A percentile compares a stretch with the other conserved stretches of the same genome.
Evolutionary conservation across 2,888 invertebrate genomes (phyloP).

Genomic region (Chalcosyrphus nemorum): DNA sequence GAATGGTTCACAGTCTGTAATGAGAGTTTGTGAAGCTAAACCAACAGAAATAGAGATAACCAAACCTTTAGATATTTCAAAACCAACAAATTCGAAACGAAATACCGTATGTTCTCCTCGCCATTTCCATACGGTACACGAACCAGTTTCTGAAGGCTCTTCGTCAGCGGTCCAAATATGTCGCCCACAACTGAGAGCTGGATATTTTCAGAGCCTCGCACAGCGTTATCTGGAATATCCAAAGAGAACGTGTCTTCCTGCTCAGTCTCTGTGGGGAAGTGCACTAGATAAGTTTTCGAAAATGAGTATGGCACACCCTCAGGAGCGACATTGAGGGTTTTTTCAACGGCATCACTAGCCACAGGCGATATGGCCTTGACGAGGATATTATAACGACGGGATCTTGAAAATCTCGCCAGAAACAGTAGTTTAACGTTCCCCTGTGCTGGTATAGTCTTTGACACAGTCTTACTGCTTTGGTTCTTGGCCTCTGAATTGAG

Average conservation of each 20-base stretch:
- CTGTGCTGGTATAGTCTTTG: slow-evolving; percentile 1
- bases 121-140: slow-evolving; percentile 88
- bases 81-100: slow-evolving; percentile 88
- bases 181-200: slow-evolving; percentile 85
- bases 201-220: slow-evolving; percentile 85
- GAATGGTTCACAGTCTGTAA: slow-evolving; percentile 84
- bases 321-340: slow-evolving; percentile 89
- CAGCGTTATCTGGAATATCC: slow-evolving; percentile 88
- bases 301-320: slow-evolving; percentile 90
- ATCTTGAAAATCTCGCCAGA: background rate
- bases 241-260: slow-evolving; percentile 87
- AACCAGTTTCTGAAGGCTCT: slow-evolving; percentile 86
- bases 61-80: slow-evolving; percentile 90
- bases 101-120: slow-evolving; percentile 88
- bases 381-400: slow-evolving; percentile 4
- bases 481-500: background rate
- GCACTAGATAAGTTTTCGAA: slow-evolving; percentile 88
- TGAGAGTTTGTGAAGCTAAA: too few species aligned
- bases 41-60: too few species aligned
- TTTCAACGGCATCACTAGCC: slow-evolving; percentile 90
- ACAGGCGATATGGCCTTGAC: slow-evolving; percentile 89
- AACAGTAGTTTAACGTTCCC: background rate
- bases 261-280: slow-evolving; percentile 84
- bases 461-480: background rate
- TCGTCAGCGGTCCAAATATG: slow-evolving; percentile 84